A percentile compares a stretch with the other conserved stretches of the same genome.
phyloP scores from a whole-genome alignment of 2,888 invertebrate species.

The Desoria tigrina region DNA sequence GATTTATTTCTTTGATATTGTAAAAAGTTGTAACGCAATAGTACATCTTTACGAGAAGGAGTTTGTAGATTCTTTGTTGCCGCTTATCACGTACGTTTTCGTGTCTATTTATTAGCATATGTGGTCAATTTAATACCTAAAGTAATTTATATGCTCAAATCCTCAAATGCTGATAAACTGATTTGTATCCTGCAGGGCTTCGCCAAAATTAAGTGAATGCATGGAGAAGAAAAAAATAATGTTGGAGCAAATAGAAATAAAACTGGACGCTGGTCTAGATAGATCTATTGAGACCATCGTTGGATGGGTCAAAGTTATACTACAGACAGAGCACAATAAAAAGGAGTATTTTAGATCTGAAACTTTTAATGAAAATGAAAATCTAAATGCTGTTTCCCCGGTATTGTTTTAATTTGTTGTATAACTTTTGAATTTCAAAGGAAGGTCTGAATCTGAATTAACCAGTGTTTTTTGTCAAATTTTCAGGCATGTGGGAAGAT shows the following conservation, averaged over 20 bases:
- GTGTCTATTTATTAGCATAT: conserved; percentile 4
- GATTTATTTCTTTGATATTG: conserved; percentile 89
- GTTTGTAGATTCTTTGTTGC: conserved; percentile 83
- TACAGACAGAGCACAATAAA: conserved; percentile 92
- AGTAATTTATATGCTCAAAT: conserved; percentile 1
- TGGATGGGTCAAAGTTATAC: conserved; percentile 85
- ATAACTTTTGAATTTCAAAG: not conserved
- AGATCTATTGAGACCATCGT: conserved; percentile 80
- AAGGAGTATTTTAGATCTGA: conserved; percentile 85
- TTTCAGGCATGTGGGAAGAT: conserved; percentile 78
- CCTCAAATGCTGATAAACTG: not conserved
- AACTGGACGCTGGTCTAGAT: conserved; percentile 85
- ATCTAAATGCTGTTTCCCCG: conserved; percentile 69
- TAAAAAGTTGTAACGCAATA: conserved; percentile 89
- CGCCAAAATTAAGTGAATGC: conserved; percentile 85
- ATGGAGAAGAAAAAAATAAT: conserved; percentile 80
- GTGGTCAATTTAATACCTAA: not conserved
- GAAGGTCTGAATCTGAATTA: not conserved
- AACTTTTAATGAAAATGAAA: conserved; percentile 65
- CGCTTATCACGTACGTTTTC: conserved; percentile 76
- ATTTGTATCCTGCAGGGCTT: conserved; percentile 66
- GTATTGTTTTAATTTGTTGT: no score
- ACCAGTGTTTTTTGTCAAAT: no score
- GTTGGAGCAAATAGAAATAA: conserved; percentile 84
- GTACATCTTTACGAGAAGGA: conserved; percentile 91